Evolutionary conservation across 2,113 vertebrate species (phyloP).

Genomic region (Oncorhynchus nerka): DNA sequence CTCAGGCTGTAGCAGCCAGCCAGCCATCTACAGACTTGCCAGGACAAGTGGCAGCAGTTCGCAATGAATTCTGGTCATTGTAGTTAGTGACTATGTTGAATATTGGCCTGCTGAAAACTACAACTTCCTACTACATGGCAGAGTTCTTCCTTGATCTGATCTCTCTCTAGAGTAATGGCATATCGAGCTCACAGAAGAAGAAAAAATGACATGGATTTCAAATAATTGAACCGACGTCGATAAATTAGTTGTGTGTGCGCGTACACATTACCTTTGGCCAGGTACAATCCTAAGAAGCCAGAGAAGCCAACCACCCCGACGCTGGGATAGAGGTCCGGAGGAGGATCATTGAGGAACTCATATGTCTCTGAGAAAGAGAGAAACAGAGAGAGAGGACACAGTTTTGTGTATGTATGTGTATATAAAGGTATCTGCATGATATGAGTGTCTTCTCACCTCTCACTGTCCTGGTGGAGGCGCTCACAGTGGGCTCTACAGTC

Average conservation of each 20-base stretch:
- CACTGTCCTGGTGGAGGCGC: constrained; percentile 69
- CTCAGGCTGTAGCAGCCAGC: too few relatives aligned
- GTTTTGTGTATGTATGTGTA: background rate
- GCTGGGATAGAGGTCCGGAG: constrained; percentile 87
- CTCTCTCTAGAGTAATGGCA: too few relatives aligned
- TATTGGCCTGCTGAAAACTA: too few relatives aligned
- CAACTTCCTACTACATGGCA: too few relatives aligned
- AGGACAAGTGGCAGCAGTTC: too few relatives aligned
- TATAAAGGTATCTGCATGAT: background rate
- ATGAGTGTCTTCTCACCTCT: constrained; percentile 71
- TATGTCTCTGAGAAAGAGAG: constrained; percentile 67
- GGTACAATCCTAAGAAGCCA: constrained; percentile 85
- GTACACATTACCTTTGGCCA: constrained; percentile 81
- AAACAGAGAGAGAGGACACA: background rate
- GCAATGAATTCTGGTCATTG: too few relatives aligned
- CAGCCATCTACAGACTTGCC: too few relatives aligned
- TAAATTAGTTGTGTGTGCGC: background rate
- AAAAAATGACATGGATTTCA: too few relatives aligned
- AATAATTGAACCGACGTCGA: too few relatives aligned
- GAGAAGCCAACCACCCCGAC: constrained; percentile 86
- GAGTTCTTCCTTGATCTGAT: too few relatives aligned
- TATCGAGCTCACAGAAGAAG: too few relatives aligned
- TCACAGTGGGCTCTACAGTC: constrained; percentile 78
- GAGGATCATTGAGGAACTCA: constrained; percentile 80
- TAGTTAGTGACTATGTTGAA: too few relatives aligned